These are phyloP conservation scores for Spongia lamella DNA, from an alignment of 37 sponge, comb jelly and placozoan genomes.

Conservation along the genomic window DNA sequence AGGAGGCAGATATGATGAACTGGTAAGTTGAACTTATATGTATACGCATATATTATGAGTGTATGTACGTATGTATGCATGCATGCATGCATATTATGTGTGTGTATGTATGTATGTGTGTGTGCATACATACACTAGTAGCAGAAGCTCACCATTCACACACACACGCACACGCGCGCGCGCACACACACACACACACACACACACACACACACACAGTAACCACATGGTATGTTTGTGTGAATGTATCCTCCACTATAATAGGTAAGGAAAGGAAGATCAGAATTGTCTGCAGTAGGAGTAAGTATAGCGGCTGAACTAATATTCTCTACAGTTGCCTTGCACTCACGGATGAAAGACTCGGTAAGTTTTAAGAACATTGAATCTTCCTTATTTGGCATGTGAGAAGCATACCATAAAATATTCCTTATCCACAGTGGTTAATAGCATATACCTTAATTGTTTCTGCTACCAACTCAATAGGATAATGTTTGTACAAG, in stretches of 20 bases:
- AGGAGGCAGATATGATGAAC: constrained; percentile 61
- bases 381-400: neutral
- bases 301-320: neutral
- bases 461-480: neutral
- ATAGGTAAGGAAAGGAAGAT: neutral
- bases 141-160: neutral
- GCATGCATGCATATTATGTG: neutral
- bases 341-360: neutral
- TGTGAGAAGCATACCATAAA: neutral
- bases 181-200: neutral
- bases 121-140: neutral
- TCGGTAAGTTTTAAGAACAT: neutral
- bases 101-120: constrained; percentile 25
- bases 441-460: neutral
- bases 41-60: neutral
- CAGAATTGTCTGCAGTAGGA: constrained; percentile 6
- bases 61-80: constrained; percentile 4
- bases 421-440: neutral
- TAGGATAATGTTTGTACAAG: constrained; percentile 16
- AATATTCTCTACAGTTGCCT: constrained; percentile 12
- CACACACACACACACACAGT: neutral
- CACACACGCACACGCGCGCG: neutral
- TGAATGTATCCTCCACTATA: too few species aligned
- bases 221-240: constrained; percentile 23
- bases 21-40: neutral